Base-by-base conservation (phyloP, 2,797 vertebrate genomes). In the Bradypus variegatus region DNA sequence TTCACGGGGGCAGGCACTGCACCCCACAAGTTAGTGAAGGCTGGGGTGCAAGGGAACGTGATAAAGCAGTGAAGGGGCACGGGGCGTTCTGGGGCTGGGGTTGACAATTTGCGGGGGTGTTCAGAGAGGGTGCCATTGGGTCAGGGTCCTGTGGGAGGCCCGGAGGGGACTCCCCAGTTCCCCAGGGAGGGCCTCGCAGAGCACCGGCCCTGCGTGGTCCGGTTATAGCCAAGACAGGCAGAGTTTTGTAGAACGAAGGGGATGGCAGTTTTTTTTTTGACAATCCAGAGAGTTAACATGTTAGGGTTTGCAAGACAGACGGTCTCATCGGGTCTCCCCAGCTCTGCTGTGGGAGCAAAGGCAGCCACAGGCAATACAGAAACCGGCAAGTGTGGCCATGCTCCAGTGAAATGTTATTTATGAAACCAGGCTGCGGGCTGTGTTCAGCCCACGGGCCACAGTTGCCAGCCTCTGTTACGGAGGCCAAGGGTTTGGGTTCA, bases 21-120 rank as follows among this genome's bases (percentile, higher is more conserved):
- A 16, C 2, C 1, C 6, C 1, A 0, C 16, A 8, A 33, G 5
- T 45, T 23, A n/a, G 76, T 15, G 0, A 58, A 14, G 50, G 7
- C 7, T 38, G 48, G 38, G 12, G 23, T 53, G 23, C n/a, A 10
- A 0, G 7, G 5, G 84, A 12, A n/a, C 15, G 1, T 14, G 65
- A 8, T 2, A 23, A 45, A 27, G 69, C 83, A 21, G 33, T 60
- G 41, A 33, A 12, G 38, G 58, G 33, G 76, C 33, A 29, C 8
- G 21, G 12, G 48, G 23, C 11, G 31, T 38, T 36, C 27, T 21
- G 21, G 55, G 41, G n/a, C 4, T 13, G 8, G 60, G 62, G 12
- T 11, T 8, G 16, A 75, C 21, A 4, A 14, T 50, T 69, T 38
- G 53, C 41, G 8, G 21, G 69, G 25, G 67, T 9, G 50, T 14